phyloP scores from a whole-genome alignment of 1,140 invertebrate species.

The Drosophila prosaltans region DNA sequence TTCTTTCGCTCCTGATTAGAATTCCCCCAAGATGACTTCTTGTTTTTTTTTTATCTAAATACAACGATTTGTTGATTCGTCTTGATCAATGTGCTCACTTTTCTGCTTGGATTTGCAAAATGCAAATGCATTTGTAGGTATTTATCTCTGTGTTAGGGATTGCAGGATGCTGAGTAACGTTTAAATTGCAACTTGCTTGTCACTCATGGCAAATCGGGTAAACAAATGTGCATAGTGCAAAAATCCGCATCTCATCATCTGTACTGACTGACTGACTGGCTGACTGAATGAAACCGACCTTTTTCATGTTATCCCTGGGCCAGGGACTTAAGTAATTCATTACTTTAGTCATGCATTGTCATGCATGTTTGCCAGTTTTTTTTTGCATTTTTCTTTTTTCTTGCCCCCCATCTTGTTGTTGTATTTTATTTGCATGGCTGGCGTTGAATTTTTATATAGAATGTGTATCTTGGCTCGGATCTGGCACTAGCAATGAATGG shows the following conservation, averaged over 20 bases:
- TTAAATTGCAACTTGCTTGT: conserved; percentile 62
- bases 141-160: conserved; percentile 28
- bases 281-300: conserved; percentile 25
- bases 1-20: background rate
- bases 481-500: conserved; percentile 41
- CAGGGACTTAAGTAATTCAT: conserved; percentile 76
- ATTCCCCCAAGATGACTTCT: background rate
- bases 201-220: conserved; percentile 71
- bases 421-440: conserved; percentile 43
- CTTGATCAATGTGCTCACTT: conserved; percentile 39
- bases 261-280: conserved; percentile 47
- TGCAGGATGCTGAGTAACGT: conserved; percentile 24
- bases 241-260: conserved; percentile 63
- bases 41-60: background rate
- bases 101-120: conserved; percentile 41
- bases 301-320: conserved; percentile 26
- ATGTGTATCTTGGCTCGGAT: conserved; percentile 46
- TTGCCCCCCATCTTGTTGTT: background rate
- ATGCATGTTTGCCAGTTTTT: conserved; percentile 38
- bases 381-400: background rate
- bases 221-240: conserved; percentile 68
- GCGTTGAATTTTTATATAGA: conserved; percentile 71
- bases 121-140: conserved; percentile 54
- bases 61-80: conserved; percentile 40
- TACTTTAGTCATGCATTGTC: conserved; percentile 80